Evolutionary conservation across 2,113 vertebrate genomes (phyloP), one percentile per base, ranked within the genome.

Genomic region (Grammomys dolichurus): DNA sequence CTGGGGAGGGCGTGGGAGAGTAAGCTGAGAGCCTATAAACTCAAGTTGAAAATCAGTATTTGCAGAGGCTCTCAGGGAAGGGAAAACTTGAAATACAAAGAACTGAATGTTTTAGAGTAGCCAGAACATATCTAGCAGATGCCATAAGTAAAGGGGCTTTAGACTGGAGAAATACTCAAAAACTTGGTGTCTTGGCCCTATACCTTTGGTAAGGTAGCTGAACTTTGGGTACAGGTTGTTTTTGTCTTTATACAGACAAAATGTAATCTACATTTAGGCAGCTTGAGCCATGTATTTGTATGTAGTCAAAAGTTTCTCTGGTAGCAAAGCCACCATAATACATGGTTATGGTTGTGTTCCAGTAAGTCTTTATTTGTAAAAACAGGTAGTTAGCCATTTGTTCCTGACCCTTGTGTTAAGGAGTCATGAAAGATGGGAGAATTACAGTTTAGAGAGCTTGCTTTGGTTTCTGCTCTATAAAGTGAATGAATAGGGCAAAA

Each of bases 231-330:
- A 28, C 69, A 20, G 22, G 14, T 63, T 60, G n/a, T 43, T 69
- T 87, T 69, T 51, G 60, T 87, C 19, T 51, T 36, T 51, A 43
- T 51, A 14, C 87, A 54, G 80, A 77, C 36, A 63, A 51, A 51
- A 51, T 46, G 54, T 91, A 51, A 40, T 93, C 40, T 67, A 48
- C 95, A 72, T 76, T 95, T 73, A 75, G 26, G n/a, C 12, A 75
- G 95, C 89, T 58, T 73, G 63, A 91, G 2, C 72, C 54, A 51
- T 43, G 36, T 7, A 60, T 24, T 81, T 84, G 22, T 48, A 87
- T 36, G 24, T 91, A 54, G 14, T 95, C 36, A 94, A 2, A 46
- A 86, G 51, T 73, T 9, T 73, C 33, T 81, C 72, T 84, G 80
- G 33, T 92, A 2, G 73, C 43, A 96, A 28, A 81, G 14, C 33